phyloP scores from a whole-genome alignment of 92 coral and sea anemone species.

The Epizoanthus illoricatus region DNA sequence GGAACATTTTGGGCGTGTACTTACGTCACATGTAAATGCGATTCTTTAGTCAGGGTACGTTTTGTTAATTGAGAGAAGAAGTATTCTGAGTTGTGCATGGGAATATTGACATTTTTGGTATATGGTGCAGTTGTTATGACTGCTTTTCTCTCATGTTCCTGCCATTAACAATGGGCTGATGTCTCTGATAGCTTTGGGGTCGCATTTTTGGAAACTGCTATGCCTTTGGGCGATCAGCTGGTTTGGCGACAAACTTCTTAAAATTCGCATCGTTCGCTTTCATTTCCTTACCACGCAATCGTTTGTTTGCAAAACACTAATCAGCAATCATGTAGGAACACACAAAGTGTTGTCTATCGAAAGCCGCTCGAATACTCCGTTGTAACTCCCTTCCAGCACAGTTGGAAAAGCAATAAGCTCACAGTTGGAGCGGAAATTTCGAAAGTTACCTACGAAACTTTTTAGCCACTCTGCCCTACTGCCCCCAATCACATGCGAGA shows the following conservation, averaged over 20 bases:
- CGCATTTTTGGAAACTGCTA: neutral
- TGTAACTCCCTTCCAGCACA: slow-evolving; percentile 25
- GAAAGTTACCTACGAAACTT: slow-evolving; percentile 7
- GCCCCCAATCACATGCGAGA: slow-evolving; percentile 25
- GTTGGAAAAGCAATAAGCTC: slow-evolving; percentile 41
- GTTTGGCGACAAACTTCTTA: slow-evolving; percentile 1
- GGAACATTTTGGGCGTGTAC: neutral
- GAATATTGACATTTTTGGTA: neutral
- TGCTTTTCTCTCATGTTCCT: neutral
- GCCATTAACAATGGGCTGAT: neutral
- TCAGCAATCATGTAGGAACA: neutral
- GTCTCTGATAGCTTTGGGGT: neutral
- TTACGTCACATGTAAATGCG: neutral
- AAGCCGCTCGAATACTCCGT: slow-evolving; percentile 21
- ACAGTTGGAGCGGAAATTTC: slow-evolving; percentile 43
- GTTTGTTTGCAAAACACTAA: slow-evolving; percentile 12
- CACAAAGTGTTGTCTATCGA: neutral
- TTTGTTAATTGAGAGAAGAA: neutral
- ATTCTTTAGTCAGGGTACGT: neutral
- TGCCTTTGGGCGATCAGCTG: slow-evolving; percentile 34
- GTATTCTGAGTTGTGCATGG: neutral
- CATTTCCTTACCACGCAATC: neutral
- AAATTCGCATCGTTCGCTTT: neutral
- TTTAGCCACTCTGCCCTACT: slow-evolving; percentile 9
- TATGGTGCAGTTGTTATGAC: neutral